Percentiles rank a stretch among this genome's conserved stretches.
Evolutionary conservation across 2,888 invertebrate species (phyloP).

Genomic region (Priocnemis perturbator): DNA sequence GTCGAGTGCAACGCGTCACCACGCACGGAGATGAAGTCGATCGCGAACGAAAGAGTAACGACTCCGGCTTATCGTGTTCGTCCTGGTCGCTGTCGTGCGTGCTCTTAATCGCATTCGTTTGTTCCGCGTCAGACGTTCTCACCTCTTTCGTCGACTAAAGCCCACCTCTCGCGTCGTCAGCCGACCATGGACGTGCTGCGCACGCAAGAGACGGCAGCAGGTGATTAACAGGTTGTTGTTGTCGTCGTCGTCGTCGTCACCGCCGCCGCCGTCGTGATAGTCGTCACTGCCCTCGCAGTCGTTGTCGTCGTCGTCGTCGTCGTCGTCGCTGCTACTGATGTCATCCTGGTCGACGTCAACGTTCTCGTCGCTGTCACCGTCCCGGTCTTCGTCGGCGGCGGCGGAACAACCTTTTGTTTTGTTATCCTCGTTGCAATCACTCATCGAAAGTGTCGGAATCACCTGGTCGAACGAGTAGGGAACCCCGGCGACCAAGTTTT

Average conservation of each 20-base stretch:
- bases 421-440: too few relatives aligned
- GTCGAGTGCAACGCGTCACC: background rate
- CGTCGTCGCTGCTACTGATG: background rate
- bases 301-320: background rate
- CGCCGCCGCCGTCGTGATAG: background rate
- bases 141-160: too few relatives aligned
- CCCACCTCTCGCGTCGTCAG: too few relatives aligned
- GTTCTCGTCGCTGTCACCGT: background rate
- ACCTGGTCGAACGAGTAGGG: too few relatives aligned
- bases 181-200: slow-evolving; percentile 18
- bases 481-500: too few relatives aligned
- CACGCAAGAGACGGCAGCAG: slow-evolving; percentile 35
- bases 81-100: slow-evolving; percentile 16
- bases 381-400: background rate
- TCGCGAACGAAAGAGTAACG: background rate
- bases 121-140: too few relatives aligned
- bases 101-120: slow-evolving; percentile 8
- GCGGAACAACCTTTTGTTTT: background rate
- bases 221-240: slow-evolving; percentile 58
- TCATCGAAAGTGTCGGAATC: too few relatives aligned
- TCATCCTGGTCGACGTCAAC: background rate
- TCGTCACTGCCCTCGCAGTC: background rate
- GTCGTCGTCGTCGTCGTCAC: slow-evolving; percentile 24
- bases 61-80: slow-evolving; percentile 6
- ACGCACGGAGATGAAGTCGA: background rate